A percentile compares a stretch with the other conserved stretches of the same genome.
Conservation (phyloP, 1,140 invertebrate genomes). For the Caerostris darwini region DNA sequence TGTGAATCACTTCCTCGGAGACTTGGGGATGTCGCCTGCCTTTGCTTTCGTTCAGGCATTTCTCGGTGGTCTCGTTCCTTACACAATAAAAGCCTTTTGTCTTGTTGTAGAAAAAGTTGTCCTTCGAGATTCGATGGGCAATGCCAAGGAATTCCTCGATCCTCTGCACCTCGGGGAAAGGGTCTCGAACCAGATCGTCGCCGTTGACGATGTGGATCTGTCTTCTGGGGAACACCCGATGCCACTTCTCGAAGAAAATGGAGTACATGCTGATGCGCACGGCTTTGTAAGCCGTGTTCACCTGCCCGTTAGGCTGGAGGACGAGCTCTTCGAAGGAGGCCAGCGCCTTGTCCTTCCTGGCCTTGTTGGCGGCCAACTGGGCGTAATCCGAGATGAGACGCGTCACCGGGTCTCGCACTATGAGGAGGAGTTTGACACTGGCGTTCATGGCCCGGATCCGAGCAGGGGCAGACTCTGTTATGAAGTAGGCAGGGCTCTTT, state of each 20-base stretch:
- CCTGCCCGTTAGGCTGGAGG: slow-evolving; percentile 87
- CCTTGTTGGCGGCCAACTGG: slow-evolving; percentile 80
- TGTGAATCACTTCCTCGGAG: slow-evolving; percentile 80
- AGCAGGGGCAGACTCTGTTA: slow-evolving; percentile 80
- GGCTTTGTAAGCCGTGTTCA: slow-evolving; percentile 90
- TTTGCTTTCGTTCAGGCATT: slow-evolving; percentile 82
- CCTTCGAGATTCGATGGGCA: slow-evolving; percentile 81
- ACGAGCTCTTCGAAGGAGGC: slow-evolving; percentile 89
- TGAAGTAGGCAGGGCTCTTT: slow-evolving; percentile 84
- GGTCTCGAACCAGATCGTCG: slow-evolving; percentile 83
- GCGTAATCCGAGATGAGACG: slow-evolving; percentile 85
- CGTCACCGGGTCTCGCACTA: slow-evolving; percentile 85
- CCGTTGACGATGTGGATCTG: slow-evolving; percentile 85
- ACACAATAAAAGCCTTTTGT: slow-evolving; percentile 85
- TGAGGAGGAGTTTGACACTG: slow-evolving; percentile 83
- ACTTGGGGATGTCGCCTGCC: slow-evolving; percentile 82
- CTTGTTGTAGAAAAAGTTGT: slow-evolving; percentile 84
- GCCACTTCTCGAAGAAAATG: slow-evolving; percentile 90
- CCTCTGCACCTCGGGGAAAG: slow-evolving; percentile 83
- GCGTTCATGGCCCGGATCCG: slow-evolving; percentile 83
- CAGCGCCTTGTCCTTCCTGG: slow-evolving; percentile 73
- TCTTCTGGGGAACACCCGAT: slow-evolving; percentile 84
- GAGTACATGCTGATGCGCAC: slow-evolving; percentile 93
- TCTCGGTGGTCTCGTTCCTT: slow-evolving; percentile 79
- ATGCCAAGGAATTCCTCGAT: slow-evolving; percentile 84